Evolutionary conservation across 2,888 invertebrate genomes (phyloP), one percentile per base, ranked within the genome.

Genomic region (Pristionchus japonicus): DNA sequence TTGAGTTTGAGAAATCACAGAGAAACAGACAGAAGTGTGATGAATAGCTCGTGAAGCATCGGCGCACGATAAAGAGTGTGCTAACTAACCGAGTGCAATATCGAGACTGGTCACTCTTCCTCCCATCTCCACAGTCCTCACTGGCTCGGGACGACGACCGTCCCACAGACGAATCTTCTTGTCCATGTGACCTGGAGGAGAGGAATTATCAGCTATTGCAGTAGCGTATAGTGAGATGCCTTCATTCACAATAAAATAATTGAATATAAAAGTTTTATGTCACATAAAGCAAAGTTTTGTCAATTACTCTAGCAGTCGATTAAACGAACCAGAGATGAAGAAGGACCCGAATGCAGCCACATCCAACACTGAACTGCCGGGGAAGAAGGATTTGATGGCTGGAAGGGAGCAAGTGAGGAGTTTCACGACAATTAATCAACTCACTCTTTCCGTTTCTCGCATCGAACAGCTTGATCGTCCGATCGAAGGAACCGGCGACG

Each of bases 381-480:
- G 92, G 88, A 93, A 93, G 80, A 91, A 90, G 0, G 94, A 93
- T 84, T 90, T 89, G 40, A 89, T 83, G 82, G 92, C 92, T 92
- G 82, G 20, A 90, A 87, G n/a, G n/a, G 23, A 9, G 31, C 4
- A 15, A 27, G 13, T 61, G 3, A 13, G 70, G 1, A 70, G 17
- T 31, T 15, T 70, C 15, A 20, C 9, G 2, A 34, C 27, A 23
- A 47, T 52, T 23, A 57, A 70, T 43, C 43, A 27, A 87, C 90
- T 67, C 95, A 96, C 98, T 98, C 89, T 97, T 96, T 95, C 97
- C 96, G 95, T 97, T 97, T 93, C 97, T 96, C 82, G 99, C 96
- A 95, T 99, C 99, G 99, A 99, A 99, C 94, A 99, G 97, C 96
- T 99, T 99, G 89, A 99, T 96, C 49, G 99, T 99, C 91, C 99